Conservation (phyloP, 2,888 invertebrate species). For the Cerastis leucographa region DNA sequence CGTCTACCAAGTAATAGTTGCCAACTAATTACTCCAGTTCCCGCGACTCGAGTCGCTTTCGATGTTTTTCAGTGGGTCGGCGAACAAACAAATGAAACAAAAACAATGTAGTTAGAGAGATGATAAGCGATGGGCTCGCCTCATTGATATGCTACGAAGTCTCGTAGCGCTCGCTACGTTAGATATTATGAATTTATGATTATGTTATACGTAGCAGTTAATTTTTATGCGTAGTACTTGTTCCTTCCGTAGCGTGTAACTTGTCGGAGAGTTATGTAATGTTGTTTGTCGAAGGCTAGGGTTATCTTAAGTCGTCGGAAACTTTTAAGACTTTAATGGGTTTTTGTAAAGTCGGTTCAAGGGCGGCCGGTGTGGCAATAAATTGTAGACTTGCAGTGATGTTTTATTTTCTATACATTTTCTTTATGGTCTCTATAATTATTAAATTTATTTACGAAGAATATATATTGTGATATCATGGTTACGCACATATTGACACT, state of each 20-base stretch:
- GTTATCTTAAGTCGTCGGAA: slow-evolving; percentile 24
- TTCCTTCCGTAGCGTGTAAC: slow-evolving; percentile 49
- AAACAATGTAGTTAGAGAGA: slow-evolving; percentile 58
- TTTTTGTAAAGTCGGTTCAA: slow-evolving; percentile 34
- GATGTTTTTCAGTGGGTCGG: slow-evolving; percentile 65
- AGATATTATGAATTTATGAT: slow-evolving; percentile 66
- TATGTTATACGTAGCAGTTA: slow-evolving; percentile 68
- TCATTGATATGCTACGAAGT: slow-evolving; percentile 74
- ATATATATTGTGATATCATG: background rate
- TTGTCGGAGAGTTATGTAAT: slow-evolving; percentile 42
- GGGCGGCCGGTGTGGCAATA: slow-evolving; percentile 16
- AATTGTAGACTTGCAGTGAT: slow-evolving; percentile 9
- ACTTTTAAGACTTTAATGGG: slow-evolving; percentile 33
- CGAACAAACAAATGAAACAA: slow-evolving; percentile 52
- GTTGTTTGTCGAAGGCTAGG: slow-evolving; percentile 33
- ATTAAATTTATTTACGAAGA: background rate
- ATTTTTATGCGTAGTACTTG: slow-evolving; percentile 55
- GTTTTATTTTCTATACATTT: slow-evolving; percentile 14
- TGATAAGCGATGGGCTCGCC: slow-evolving; percentile 58
- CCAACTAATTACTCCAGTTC: slow-evolving; percentile 72
- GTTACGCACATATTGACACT: slow-evolving; percentile 3
- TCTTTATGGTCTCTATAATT: background rate
- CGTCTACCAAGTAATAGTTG: slow-evolving; percentile 78
- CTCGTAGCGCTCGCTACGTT: slow-evolving; percentile 75
- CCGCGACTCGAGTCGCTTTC: slow-evolving; percentile 61